These are phyloP conservation scores for Peucedramus taeniatus DNA, from an alignment of 2,113 vertebrate genomes.

Conservation along the genomic window DNA sequence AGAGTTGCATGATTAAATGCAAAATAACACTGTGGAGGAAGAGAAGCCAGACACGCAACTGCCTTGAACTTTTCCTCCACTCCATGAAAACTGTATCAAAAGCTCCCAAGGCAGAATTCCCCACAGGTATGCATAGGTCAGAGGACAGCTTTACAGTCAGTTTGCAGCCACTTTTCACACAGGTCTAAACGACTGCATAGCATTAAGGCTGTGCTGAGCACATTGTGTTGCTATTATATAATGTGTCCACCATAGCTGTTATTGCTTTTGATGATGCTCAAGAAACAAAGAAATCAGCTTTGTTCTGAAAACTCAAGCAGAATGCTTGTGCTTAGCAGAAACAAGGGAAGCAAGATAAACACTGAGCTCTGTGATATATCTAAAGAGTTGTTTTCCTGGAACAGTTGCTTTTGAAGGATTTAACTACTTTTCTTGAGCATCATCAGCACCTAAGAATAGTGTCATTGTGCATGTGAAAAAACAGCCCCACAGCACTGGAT, in stretches of 20 bases:
- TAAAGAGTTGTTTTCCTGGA: background rate
- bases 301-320: background rate
- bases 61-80: background rate
- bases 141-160: background rate
- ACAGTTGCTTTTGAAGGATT: background rate
- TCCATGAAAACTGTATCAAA: background rate
- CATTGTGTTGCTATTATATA: background rate
- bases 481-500: background rate
- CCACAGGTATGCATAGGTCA: background rate
- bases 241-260: background rate
- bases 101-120: background rate
- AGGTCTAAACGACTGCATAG: background rate
- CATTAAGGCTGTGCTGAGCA: background rate
- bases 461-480: background rate
- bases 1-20: background rate
- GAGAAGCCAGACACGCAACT: background rate
- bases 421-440: background rate
- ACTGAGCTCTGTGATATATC: background rate
- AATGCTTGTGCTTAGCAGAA: background rate
- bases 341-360: background rate
- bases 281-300: background rate
- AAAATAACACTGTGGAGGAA: background rate
- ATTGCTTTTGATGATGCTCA: background rate
- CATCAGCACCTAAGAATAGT: background rate
- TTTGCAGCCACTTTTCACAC: background rate